Percentiles rank a stretch among this genome's conserved stretches.
phyloP scores from a whole-genome alignment of 53 echinoderm and acorn worm species.

The Paracentrotus lividus region DNA sequence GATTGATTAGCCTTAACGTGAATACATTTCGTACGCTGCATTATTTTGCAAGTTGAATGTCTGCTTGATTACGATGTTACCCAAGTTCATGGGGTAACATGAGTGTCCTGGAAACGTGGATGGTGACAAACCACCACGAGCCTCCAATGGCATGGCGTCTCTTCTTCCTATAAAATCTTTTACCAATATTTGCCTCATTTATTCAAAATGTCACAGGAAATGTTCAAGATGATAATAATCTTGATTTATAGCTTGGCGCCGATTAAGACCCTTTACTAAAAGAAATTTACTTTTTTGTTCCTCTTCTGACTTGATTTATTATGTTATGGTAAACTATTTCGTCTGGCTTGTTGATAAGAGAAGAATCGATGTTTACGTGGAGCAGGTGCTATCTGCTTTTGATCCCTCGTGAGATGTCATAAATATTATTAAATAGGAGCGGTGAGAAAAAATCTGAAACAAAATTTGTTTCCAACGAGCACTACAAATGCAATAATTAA shows the following conservation, averaged over 20 bases:
- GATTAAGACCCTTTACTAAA: neutral
- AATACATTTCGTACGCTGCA: neutral
- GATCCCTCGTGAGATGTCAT: slow-evolving; percentile 24
- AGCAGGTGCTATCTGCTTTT: slow-evolving; percentile 2
- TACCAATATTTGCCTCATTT: neutral
- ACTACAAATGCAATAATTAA: too few relatives aligned
- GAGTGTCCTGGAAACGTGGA: slow-evolving; percentile 11
- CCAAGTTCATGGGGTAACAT: slow-evolving; percentile 15
- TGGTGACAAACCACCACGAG: neutral
- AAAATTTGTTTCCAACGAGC: neutral
- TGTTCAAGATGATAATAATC: neutral
- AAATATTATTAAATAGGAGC: neutral
- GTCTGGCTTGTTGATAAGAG: neutral
- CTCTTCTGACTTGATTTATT: neutral
- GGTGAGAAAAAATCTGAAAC: neutral
- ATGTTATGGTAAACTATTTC: neutral
- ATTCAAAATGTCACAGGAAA: neutral
- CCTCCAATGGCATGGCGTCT: neutral
- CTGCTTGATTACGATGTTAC: neutral
- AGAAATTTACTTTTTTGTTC: neutral
- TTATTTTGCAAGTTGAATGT: slow-evolving; percentile 43
- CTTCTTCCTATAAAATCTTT: neutral
- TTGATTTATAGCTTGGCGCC: slow-evolving; percentile 40
- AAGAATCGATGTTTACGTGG: slow-evolving; percentile 11
- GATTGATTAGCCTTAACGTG: neutral